Conservation (phyloP, 2,797 vertebrate species). For the Rhyacichthys aspro region DNA sequence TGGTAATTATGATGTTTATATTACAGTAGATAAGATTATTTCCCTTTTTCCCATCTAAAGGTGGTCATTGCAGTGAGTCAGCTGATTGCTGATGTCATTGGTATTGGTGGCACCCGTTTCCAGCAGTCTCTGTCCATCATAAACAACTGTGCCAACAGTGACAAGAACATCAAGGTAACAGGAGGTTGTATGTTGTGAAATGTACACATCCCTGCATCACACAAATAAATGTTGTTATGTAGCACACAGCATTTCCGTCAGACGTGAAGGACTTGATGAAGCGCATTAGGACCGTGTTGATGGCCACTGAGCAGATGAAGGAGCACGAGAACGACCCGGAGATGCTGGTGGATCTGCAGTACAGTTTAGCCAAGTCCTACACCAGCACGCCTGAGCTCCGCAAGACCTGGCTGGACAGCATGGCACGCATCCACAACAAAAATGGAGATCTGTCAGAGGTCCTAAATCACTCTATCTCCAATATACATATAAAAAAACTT, state of each 20-base stretch:
- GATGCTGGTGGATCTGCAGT: conserved; percentile 98
- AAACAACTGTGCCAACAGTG: conserved; percentile 98
- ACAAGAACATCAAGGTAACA: conserved; percentile 91
- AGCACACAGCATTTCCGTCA: conserved; percentile 95
- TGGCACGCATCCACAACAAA: conserved; percentile 97
- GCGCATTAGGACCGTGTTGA: conserved; percentile 95
- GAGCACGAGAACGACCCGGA: conserved; percentile 97
- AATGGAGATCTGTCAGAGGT: conserved; percentile 96
- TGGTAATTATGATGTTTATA: too few species aligned
- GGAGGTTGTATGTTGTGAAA: background rate
- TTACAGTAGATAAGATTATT: too few species aligned
- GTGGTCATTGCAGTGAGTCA: conserved; percentile 99
- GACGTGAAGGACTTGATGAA: conserved; percentile 98
- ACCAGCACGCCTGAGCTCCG: conserved; percentile 97
- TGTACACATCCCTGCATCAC: background rate
- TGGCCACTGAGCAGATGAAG: conserved; percentile 99
- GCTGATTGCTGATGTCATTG: conserved; percentile 96
- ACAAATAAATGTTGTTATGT: background rate
- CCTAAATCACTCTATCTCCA: background rate
- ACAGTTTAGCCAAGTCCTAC: conserved; percentile 97
- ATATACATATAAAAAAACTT: background rate
- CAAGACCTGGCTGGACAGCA: conserved; percentile 98
- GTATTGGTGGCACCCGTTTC: conserved; percentile 95
- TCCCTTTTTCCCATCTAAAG: conserved; percentile 60
- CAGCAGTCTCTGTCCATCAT: conserved; percentile 98